phyloP scores from a whole-genome alignment of 2,797 vertebrate genomes.

The Emydoidea blandingii region DNA sequence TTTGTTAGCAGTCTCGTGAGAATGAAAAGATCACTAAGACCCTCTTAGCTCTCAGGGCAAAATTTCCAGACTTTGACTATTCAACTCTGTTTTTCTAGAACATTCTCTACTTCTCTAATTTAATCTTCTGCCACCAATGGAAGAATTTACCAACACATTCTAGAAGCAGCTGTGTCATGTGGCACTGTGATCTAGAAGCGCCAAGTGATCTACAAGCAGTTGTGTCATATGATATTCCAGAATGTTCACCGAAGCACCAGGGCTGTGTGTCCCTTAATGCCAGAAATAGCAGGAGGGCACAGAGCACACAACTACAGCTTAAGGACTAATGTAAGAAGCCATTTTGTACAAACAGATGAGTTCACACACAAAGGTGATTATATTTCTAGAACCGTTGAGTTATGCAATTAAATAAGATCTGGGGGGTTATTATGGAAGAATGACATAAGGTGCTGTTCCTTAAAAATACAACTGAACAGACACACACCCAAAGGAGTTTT shows the following conservation, averaged over 20 bases:
- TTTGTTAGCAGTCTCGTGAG: accelerated
- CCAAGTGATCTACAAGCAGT: not conserved
- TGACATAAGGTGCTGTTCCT: not conserved
- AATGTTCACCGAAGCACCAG: constrained; percentile 34
- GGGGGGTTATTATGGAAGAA: constrained; percentile 54
- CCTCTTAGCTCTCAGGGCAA: not conserved
- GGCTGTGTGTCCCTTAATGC: constrained; percentile 32
- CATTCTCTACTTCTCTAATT: not conserved
- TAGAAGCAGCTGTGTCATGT: constrained; percentile 7
- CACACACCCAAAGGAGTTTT: not conserved
- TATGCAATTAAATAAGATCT: not conserved
- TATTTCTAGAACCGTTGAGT: not conserved
- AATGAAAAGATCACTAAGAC: not conserved
- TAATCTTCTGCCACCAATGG: not conserved
- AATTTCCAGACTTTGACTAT: not conserved
- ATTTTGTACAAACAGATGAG: constrained; percentile 23
- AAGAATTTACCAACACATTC: constrained; percentile 40
- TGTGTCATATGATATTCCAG: not conserved
- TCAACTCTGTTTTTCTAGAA: constrained; percentile 1
- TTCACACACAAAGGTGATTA: constrained; percentile 42
- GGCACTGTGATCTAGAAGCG: not conserved
- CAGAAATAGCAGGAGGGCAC: not conserved
- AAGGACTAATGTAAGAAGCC: constrained; percentile 37
- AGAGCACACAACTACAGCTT: constrained; percentile 12
- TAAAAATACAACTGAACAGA: constrained; percentile 46